Evolutionary conservation across 2,888 invertebrate genomes (phyloP), one percentile per base, ranked within the genome.

Genomic region (Beris morrisii): DNA sequence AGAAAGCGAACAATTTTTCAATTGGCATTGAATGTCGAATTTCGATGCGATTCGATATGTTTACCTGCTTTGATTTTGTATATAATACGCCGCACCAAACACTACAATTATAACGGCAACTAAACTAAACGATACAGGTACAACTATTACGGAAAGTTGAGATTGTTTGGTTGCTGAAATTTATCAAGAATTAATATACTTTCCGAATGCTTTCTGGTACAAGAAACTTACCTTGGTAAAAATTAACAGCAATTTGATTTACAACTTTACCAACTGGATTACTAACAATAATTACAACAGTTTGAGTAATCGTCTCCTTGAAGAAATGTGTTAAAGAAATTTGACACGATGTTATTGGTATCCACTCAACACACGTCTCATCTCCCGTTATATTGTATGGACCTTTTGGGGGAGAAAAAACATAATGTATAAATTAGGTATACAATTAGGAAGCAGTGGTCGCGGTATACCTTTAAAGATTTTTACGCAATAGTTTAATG

Each of bases 81-180:
- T 83, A 75, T 93, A 93, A 77, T 92, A 94, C 0, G 94, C 92
- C 11, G 94, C 87, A 11, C 94, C 95, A 77, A 94, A 93, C 46
- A 95, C 88, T 50, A 95, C 88, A 61, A 93, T 79, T 46, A 92
- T 91, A 12, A 93, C 88, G 3, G 94, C 94, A 13, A 90, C 84
- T 63, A 93, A 82, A 69, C 90, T 89, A 78, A 92, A 94, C 38
- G 88, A 85, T 22, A 95, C 90, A 3, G 95, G 95, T 46, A 95
- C 91, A 64, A 94, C 89, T 44, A 95, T 92, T 4, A 94, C 92
- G 0, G 94, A 94, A 61, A 95, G 81, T 77, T 93, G 94, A 1
- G 92, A 87, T 76, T 92, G 89, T 68, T 87, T 87, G 45, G 87
- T 86, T 32, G 87, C 93, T 92, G 81, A 52, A 85, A 48, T 48